Evolutionary conservation across 2,797 vertebrate genomes (phyloP).

Genomic region (Protosalanx chinensis): DNA sequence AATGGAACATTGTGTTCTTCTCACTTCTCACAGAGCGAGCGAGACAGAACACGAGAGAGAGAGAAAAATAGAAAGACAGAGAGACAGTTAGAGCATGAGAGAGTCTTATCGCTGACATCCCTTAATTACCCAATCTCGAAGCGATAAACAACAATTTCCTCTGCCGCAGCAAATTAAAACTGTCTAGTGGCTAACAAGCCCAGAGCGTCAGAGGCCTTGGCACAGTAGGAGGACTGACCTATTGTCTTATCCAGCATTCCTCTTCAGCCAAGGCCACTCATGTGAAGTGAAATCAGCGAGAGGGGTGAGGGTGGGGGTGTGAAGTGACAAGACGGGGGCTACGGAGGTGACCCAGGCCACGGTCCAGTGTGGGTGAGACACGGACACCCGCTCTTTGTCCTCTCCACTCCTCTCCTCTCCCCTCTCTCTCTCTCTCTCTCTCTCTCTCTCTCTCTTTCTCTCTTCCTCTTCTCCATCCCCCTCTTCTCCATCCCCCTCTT

Average conservation of each 20-base stretch:
- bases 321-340: slow-evolving; percentile 44
- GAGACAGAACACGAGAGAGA: background rate
- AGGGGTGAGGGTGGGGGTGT: slow-evolving; percentile 44
- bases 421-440: slow-evolving; percentile 49
- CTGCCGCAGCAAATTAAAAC: slow-evolving; percentile 51
- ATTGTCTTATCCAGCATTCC: slow-evolving; percentile 45
- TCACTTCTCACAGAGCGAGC: too few relatives aligned
- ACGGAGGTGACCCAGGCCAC: slow-evolving; percentile 52
- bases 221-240: slow-evolving; percentile 45
- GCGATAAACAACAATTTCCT: slow-evolving; percentile 53
- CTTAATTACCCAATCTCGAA: slow-evolving; percentile 51
- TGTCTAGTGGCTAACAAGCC: slow-evolving; percentile 18
- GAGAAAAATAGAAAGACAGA: background rate
- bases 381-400: slow-evolving; percentile 49
- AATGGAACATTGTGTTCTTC: too few relatives aligned
- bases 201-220: slow-evolving; percentile 22
- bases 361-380: slow-evolving; percentile 37
- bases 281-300: slow-evolving; percentile 57
- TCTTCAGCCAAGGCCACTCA: slow-evolving; percentile 44
- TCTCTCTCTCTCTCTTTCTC: slow-evolving; percentile 40
- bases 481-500: slow-evolving; percentile 38
- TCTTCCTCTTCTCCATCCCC: slow-evolving; percentile 34
- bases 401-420: slow-evolving; percentile 41
- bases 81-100: background rate
- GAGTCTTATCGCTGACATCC: slow-evolving; percentile 23